A percentile compares a stretch with the other conserved stretches of the same genome.
These are phyloP conservation scores for Pyrrhopygopsis socrates DNA, from an alignment of 2,888 invertebrate genomes.

Conservation along the genomic window DNA sequence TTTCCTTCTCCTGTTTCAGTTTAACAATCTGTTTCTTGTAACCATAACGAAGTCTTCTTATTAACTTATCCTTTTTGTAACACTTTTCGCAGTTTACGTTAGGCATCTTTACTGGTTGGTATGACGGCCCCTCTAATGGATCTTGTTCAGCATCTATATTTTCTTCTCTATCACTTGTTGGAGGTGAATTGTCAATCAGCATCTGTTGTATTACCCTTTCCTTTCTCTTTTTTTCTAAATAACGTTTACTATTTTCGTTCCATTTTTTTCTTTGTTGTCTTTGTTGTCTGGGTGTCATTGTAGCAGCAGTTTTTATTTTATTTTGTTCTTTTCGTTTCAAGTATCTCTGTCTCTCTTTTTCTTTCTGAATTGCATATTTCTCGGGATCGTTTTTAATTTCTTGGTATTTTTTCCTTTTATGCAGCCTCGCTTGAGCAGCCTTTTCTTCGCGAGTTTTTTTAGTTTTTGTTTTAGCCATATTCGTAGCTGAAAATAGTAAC, in stretches of 20 bases:
- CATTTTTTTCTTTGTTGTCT: conserved; percentile 66
- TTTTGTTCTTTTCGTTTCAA: conserved; percentile 48
- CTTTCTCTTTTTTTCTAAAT: conserved; percentile 54
- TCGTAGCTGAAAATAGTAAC: conserved; percentile 38
- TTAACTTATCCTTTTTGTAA: conserved; percentile 22
- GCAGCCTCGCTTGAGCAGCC: conserved; percentile 41
- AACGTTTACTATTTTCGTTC: conserved; percentile 50
- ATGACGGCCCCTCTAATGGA: conserved; percentile 22
- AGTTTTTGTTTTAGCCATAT: conserved; percentile 27
- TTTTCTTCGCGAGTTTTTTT: conserved; percentile 66
- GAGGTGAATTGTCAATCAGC: conserved; percentile 49
- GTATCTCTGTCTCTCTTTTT: conserved; percentile 67
- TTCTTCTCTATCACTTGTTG: conserved; percentile 43
- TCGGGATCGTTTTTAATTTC: conserved; percentile 46
- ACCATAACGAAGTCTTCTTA: conserved; percentile 45
- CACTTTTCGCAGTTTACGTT: conserved; percentile 8
- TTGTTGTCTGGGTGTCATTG: conserved; percentile 62
- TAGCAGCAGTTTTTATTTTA: conserved; percentile 49
- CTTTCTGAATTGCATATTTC: conserved; percentile 35
- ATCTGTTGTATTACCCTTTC: conserved; percentile 47
- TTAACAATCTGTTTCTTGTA: conserved; percentile 44
- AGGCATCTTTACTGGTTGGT: conserved; percentile 30
- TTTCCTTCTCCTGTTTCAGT: conserved; percentile 52
- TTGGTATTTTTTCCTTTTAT: conserved; percentile 27
- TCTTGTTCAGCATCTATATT: conserved; percentile 23